Base-by-base conservation (phyloP, 2,113 vertebrate species). In the Varanus komodoensis region DNA sequence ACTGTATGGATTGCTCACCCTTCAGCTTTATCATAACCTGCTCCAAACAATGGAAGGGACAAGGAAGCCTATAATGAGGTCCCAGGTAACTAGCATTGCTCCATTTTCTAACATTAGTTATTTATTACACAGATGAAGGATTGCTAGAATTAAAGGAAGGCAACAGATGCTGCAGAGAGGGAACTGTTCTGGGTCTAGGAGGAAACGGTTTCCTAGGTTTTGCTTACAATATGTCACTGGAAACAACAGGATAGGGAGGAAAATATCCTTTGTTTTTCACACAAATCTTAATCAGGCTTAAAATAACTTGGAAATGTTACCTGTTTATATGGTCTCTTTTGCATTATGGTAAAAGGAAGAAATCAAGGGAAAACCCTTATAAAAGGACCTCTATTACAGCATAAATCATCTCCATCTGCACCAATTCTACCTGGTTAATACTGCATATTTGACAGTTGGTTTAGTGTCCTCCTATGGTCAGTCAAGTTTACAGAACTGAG, bases 21-120 rank as follows among this genome's bases (percentile, higher is more conserved):
- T 50, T 21, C 86, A 75, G 57, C 87, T 92, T 88, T 91, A 87
- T 89, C 71, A 73, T 77, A n/a, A 29, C 91, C 71, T 92, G 64
- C 89, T 92, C 68, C 88, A 82, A 94, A 89, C 73, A 89, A 48
- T 89, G 83, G 91, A 89, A 91, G 6, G 17, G 64, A 84, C 88
- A 93, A 93, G 87, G 50, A 92, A 87, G 89, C 92, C 88, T 89
- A 54, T 82, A 91, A 89, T 67, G 11, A 71, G 83, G 78, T 94
- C 94, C 93, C 94, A 95, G 95, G 94, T 95, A 94, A 96, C 92
- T 77, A 64, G 14, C 94, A 89, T 94, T 90, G 91, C 61, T 94
- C 64, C 61, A 44, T 91, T 94, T 90, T 86, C 34, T 9, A 64
- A 1, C 92, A 93, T 90, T 50, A 89, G 93, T 71, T 86, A 89